Evolutionary conservation across 2,113 vertebrate species (phyloP), one percentile per base, ranked within the genome.

Genomic region (Crocuta crocuta): DNA sequence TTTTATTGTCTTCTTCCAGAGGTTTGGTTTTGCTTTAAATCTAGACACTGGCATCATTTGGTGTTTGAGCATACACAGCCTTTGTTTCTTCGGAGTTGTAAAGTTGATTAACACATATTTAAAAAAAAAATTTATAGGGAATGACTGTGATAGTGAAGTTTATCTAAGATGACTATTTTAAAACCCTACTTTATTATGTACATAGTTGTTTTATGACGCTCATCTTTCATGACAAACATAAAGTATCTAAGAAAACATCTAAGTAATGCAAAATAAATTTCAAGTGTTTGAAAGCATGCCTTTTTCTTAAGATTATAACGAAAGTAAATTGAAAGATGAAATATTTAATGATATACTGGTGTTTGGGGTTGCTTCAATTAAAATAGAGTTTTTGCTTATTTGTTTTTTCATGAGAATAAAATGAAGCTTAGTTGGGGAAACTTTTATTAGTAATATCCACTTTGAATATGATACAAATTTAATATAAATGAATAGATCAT

Each of bases 1-100:
- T 83, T 85, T 94, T 91, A 96, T 95, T 97, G 89, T 96, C 48
- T 92, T 97, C 71, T 86, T 24, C 83, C 31, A 94, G 92, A 83
- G 45, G 7, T 88, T 92, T 87, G 24, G 7, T 3, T 97, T 95
- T 83, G n/a, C 35, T 93, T 95, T 84, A 94, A 94, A 89, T 95
- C 16, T 89, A 63, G 24, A 82, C 50, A 63, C 23, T 63, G 88
- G 61, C 2, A 79, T 91, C 89, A 73, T 92, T 81, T 88, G n/a
- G 31, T 91, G 16, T 90, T 39, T 76, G 33, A 86, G 28, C 15
- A 74, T 33, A 80, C 15, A 74, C 26, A 80, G 53, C 5, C 21
- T 83, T 88, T 89, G 3, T 80, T 87, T 91, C 63, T 89, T 48
- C 82, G 35, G 50, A 96, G 7, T 91, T 96, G 11, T 65, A 90